A percentile compares a stretch with the other conserved stretches of the same genome.
phyloP scores from a whole-genome alignment of 2,797 vertebrate species.

The Kryptopterus vitreolus region DNA sequence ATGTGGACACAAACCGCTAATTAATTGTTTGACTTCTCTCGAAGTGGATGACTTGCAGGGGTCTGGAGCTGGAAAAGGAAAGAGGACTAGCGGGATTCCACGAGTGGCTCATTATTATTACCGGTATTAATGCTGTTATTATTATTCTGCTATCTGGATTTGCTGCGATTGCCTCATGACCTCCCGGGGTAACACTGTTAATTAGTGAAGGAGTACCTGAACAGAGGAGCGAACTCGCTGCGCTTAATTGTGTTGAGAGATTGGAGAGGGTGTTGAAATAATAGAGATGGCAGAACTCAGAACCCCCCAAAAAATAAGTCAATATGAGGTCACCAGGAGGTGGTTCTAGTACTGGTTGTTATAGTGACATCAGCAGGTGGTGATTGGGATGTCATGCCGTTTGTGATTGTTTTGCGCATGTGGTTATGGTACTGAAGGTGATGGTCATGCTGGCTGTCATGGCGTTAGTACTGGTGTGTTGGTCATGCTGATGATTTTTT shows the following conservation, averaged over 20 bases:
- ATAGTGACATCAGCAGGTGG: too few species aligned
- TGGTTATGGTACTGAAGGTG: too few species aligned
- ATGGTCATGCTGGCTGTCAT: too few species aligned
- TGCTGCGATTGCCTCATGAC: conserved; percentile 1
- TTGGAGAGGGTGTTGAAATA: background rate
- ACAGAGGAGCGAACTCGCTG: background rate
- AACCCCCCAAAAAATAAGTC: too few species aligned
- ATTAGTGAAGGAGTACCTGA: conserved; percentile 39
- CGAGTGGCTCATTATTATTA: background rate
- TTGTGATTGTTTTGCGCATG: too few species aligned
- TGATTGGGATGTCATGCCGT: too few species aligned
- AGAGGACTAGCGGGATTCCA: background rate
- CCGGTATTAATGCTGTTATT: background rate
- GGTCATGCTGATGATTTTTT: too few species aligned
- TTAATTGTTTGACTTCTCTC: conserved; percentile 70
- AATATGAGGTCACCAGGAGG: too few species aligned
- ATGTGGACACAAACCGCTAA: conserved; percentile 71
- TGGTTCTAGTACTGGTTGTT: too few species aligned
- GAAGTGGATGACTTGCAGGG: conserved; percentile 44
- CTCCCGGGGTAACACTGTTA: conserved; percentile 35
- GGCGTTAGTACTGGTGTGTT: too few species aligned
- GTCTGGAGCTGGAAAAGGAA: conserved; percentile 1
- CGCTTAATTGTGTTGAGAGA: conserved; percentile 1
- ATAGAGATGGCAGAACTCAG: too few species aligned
- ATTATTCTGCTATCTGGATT: background rate